phyloP scores from a whole-genome alignment of 1,140 invertebrate genomes.

The Bombyx mori region ASM3026992v2 NC_085126.1:12114001-12114500 shows the following conservation, averaged over 20 bases:
- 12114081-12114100: constrained; percentile 8
- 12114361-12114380: no score
- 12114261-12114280: neutral
- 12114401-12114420: no score
- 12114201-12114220: constrained; percentile 95
- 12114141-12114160: constrained; percentile 16
- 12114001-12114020: neutral
- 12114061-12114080: neutral
- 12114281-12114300: neutral
- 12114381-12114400: no score
- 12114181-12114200: constrained; percentile 76
- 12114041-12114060: neutral
- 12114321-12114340: neutral
- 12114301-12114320: neutral
- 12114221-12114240: constrained; percentile 94
- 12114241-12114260: constrained; percentile 81
- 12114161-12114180: constrained; percentile 10
- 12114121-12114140: constrained; percentile 2
- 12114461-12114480: no score
- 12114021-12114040: neutral
- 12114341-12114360: neutral
- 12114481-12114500: no score
- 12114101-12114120: constrained; percentile 21
- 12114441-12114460: no score
- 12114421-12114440: no score